These are phyloP conservation scores for Myathropa florea DNA, from an alignment of 2,888 invertebrate genomes.

Conservation along the genomic window DNA sequence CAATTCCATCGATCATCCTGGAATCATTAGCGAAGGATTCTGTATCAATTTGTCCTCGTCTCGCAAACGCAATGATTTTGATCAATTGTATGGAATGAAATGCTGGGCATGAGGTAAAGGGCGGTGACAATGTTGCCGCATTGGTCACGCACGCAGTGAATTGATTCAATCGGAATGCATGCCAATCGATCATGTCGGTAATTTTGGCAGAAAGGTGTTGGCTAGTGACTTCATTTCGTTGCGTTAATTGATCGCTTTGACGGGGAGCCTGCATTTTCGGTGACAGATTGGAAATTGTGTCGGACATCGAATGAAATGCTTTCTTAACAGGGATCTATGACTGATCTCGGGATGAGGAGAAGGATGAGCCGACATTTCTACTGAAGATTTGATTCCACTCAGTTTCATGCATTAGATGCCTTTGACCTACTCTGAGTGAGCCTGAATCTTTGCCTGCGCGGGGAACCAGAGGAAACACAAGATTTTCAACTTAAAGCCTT, in stretches of 20 bases:
- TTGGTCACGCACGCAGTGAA: constrained; percentile 61
- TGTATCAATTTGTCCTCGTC: constrained; percentile 67
- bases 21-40: constrained; percentile 59
- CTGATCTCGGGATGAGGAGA: background rate
- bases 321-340: too few species aligned
- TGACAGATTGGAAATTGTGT: background rate
- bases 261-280: background rate
- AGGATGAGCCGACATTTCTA: too few species aligned
- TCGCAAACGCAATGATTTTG: constrained; percentile 62
- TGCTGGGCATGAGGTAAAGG: constrained; percentile 4
- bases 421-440: background rate
- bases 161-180: constrained; percentile 15
- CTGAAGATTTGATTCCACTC: too few species aligned
- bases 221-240: background rate
- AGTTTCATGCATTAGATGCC: too few species aligned
- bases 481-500: too few species aligned
- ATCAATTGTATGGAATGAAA: constrained; percentile 36
- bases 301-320: background rate
- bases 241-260: background rate
- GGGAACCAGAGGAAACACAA: too few species aligned
- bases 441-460: too few species aligned
- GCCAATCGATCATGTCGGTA: constrained; percentile 62
- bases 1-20: constrained; percentile 66
- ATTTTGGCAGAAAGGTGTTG: constrained; percentile 23
- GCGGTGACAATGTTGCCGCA: constrained; percentile 31